These are phyloP conservation scores for Mycogona germanica DNA, from an alignment of 2,888 invertebrate species.

Conservation along the genomic window DNA sequence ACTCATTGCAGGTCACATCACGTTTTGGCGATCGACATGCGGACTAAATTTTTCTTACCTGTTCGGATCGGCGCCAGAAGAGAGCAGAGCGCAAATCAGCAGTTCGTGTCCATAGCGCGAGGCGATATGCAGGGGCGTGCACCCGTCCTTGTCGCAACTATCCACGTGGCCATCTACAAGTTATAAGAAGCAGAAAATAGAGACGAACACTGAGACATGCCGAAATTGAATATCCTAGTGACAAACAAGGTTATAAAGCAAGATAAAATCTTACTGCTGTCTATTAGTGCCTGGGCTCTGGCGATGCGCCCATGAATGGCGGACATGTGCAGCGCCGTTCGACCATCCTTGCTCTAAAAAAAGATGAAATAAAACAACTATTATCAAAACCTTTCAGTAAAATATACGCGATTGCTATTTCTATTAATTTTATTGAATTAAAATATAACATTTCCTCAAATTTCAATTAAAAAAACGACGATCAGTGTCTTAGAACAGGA, in stretches of 20 bases:
- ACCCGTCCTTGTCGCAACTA: conserved; percentile 44
- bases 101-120: conserved; percentile 48
- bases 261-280: conserved; percentile 38
- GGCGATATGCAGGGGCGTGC: conserved; percentile 49
- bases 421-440: too few species aligned
- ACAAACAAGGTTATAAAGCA: not conserved
- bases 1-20: not conserved
- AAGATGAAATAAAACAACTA: not conserved
- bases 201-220: not conserved
- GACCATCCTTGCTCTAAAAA: conserved; percentile 39
- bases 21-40: too few species aligned
- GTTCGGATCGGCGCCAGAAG: conserved; percentile 39
- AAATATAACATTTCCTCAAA: too few species aligned
- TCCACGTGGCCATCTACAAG: conserved; percentile 30
- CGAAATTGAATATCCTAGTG: not conserved
- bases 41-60: conserved; percentile 32
- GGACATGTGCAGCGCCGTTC: conserved; percentile 52
- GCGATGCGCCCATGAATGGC: conserved; percentile 50
- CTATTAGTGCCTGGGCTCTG: conserved; percentile 46
- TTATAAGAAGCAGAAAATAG: not conserved
- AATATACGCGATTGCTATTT: conserved; percentile 37
- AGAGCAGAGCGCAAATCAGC: conserved; percentile 41
- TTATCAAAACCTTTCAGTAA: not conserved
- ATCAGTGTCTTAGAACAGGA: not conserved
- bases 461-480: not conserved